Evolutionary conservation across 2,888 invertebrate genomes (phyloP).

Genomic region (Leptinotarsa rubiginosa): DNA sequence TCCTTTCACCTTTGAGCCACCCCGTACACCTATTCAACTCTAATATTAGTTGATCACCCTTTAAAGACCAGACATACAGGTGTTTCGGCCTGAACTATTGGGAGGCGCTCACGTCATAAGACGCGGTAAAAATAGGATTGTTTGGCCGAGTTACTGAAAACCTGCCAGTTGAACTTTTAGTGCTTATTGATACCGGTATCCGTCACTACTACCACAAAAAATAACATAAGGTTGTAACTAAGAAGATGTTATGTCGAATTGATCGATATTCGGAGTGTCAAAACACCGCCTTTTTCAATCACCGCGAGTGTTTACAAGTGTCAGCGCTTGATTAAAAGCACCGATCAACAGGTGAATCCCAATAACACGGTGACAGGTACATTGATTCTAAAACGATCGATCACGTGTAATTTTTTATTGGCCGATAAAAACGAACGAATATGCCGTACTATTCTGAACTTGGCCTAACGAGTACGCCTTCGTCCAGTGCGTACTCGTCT

Average conservation of each 20-base stretch:
- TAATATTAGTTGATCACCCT: background rate
- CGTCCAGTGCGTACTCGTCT: constrained; percentile 69
- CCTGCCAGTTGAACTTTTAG: constrained; percentile 58
- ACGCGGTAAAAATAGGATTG: constrained; percentile 62
- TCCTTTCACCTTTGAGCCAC: background rate
- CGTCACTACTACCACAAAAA: constrained; percentile 24
- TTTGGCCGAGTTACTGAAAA: constrained; percentile 59
- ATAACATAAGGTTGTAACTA: constrained; percentile 14
- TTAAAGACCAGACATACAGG: constrained; percentile 35
- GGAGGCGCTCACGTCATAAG: constrained; percentile 54
- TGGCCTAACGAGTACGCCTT: constrained; percentile 70
- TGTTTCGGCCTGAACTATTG: constrained; percentile 39
- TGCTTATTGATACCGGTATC: constrained; percentile 53
- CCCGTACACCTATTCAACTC: background rate
- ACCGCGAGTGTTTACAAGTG: constrained; percentile 22
- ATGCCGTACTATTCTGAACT: constrained; percentile 79
- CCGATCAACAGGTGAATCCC: constrained; percentile 30
- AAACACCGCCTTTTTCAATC: background rate
- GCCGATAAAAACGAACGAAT: constrained; percentile 39
- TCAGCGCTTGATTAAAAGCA: constrained; percentile 22
- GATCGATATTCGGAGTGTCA: background rate
- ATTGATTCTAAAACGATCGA: constrained; percentile 35
- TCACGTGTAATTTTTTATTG: constrained; percentile 40
- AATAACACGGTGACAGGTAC: constrained; percentile 20
- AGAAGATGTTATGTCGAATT: background rate